phyloP scores from a whole-genome alignment of 2,113 vertebrate species.

The Equus quagga region DNA sequence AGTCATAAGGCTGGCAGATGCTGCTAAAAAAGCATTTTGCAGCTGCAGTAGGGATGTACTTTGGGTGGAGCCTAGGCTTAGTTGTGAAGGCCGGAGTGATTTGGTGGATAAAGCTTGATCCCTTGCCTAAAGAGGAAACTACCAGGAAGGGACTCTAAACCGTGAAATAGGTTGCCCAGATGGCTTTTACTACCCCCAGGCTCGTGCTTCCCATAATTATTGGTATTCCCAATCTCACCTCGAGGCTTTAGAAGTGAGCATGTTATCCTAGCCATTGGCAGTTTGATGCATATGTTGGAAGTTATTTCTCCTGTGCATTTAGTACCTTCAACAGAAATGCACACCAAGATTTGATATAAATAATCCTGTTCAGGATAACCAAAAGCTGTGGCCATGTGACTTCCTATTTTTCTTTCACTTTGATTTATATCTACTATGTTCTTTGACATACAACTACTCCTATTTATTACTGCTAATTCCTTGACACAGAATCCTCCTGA shows the following conservation, averaged over 20 bases:
- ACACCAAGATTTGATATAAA: not conserved
- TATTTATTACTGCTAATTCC: conserved; percentile 22
- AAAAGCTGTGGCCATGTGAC: not conserved
- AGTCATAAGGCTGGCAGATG: not conserved
- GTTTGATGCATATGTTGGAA: not conserved
- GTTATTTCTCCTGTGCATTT: conserved; percentile 2
- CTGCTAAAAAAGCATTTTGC: not conserved
- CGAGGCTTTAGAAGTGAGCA: not conserved
- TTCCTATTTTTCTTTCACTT: conserved; percentile 30
- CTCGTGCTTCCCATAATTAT: not conserved
- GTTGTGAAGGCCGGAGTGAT: not conserved
- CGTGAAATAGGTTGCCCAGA: not conserved
- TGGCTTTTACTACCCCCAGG: not conserved
- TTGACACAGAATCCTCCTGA: not conserved
- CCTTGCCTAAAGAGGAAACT: not conserved
- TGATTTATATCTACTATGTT: conserved; percentile 12
- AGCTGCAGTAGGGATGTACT: not conserved
- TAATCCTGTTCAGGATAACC: conserved; percentile 23
- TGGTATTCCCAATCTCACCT: not conserved
- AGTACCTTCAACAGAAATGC: not conserved
- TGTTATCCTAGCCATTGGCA: not conserved
- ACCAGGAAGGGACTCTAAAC: not conserved
- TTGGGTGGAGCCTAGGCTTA: not conserved
- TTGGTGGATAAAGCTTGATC: not conserved
- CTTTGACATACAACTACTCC: not conserved